Base-by-base conservation (phyloP, 2,888 invertebrate genomes). In the Drosophila mercatorum region DNA sequence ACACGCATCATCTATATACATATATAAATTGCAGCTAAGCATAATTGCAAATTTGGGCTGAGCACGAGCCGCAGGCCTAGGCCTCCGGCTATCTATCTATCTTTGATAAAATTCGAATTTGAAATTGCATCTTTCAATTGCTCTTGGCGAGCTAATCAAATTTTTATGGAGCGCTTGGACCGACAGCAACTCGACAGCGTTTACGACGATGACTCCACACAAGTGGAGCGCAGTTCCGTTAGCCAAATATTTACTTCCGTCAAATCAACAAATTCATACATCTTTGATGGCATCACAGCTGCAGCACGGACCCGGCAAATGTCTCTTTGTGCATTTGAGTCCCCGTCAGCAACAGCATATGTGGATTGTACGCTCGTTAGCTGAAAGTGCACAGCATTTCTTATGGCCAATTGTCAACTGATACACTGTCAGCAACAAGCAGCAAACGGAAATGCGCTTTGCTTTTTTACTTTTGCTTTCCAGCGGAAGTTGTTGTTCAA, bases 231-330 rank as follows among this genome's bases (percentile, higher is more conserved):
- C 71, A 75, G 82, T 83, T 79, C 81, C 78, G 81, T 67, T 75
- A 73, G 83, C 67, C 81, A 83, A 83, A 85, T 83, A 75, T 86
- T 83, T 83, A 86, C 83, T 83, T 83, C 83, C 86, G 83, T 83
- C 87, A 81, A 81, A 86, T 86, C 87, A 81, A 86, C 81, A 86
- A 81, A 86, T 86, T 78, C 86, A 81, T 83, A 76, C 71, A 83
- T 79, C 76, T 83, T 86, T 85, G 83, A 83, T 83, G 78, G 59
- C 72, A 63, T 62, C 66, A 68, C 79, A 75, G 41, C 59, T 66
- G 65, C 71, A 60, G 31, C 67, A 49, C n/a, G 57, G 55, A 58
- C 65, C 44, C 59, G 62, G 28, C 64, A 58, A 74, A 64, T 59
- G 59, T 34, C 67, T 61, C 66, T 64, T 73, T 68, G 67, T 71